Evolutionary conservation across 2,113 vertebrate genomes (phyloP).

Genomic region (Galbula dea): DNA sequence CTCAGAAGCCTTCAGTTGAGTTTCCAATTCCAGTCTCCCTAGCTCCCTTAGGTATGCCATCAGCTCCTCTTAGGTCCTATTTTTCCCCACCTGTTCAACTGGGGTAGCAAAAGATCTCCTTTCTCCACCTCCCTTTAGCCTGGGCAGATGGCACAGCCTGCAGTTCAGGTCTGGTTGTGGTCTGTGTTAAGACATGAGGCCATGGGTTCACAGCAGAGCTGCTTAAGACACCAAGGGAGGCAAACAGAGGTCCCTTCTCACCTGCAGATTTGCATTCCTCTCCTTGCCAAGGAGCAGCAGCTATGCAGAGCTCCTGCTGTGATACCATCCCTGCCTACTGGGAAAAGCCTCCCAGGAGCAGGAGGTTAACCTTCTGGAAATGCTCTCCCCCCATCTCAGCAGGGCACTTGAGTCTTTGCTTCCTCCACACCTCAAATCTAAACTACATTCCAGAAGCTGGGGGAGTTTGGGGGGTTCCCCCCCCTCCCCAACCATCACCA

Average conservation of each 20-base stretch:
- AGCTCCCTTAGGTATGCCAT: neutral
- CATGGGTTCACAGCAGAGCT: neutral
- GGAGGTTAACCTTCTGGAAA: neutral
- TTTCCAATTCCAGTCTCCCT: rapidly evolving
- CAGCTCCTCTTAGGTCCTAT: neutral
- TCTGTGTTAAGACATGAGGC: neutral
- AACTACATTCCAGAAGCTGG: neutral
- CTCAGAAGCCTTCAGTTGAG: neutral
- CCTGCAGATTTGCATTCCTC: neutral
- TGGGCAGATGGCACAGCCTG: neutral
- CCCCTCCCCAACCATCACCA: too few species aligned
- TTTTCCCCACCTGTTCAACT: neutral
- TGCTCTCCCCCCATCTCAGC: neutral
- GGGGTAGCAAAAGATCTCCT: neutral
- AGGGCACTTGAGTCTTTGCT: neutral
- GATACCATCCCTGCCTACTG: neutral
- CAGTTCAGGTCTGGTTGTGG: neutral
- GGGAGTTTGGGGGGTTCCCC: neutral
- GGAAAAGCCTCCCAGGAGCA: neutral
- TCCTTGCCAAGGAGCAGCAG: neutral
- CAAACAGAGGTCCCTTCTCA: neutral
- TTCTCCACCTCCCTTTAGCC: neutral
- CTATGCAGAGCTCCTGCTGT: neutral
- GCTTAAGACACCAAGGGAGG: neutral
- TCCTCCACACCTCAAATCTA: too few species aligned